Conservation (phyloP, 2,888 invertebrate species). For the Drosophila suboccidentalis region DNA sequence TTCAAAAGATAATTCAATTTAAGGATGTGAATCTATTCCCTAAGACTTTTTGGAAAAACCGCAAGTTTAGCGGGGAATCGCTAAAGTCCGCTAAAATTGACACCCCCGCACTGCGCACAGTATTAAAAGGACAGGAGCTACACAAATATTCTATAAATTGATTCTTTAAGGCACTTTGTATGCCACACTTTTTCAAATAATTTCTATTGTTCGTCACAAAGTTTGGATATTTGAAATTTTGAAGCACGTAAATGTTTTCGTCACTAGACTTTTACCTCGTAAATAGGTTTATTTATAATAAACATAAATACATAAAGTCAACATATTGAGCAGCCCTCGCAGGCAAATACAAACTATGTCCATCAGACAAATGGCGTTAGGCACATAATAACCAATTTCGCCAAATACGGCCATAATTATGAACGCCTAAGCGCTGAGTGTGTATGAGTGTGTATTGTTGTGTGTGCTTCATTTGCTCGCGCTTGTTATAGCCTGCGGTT, state of each 20-base stretch:
- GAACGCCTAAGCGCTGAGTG: conserved; percentile 46
- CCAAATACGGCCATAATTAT: conserved; percentile 82
- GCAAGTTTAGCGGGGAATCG: too few species aligned
- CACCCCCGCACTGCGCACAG: too few species aligned
- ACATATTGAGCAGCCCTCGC: conserved; percentile 25
- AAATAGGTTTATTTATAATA: too few species aligned
- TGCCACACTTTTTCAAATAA: too few species aligned
- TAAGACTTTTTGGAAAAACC: too few species aligned
- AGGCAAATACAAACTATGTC: conserved; percentile 72
- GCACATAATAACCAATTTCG: conserved; percentile 83
- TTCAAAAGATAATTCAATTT: too few species aligned
- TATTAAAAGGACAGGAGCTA: too few species aligned
- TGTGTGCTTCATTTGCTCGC: conserved; percentile 68
- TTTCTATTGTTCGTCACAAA: neutral
- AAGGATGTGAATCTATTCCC: too few species aligned
- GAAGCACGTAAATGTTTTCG: too few species aligned
- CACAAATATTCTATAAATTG: too few species aligned
- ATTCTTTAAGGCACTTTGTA: neutral
- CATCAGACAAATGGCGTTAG: conserved; percentile 81
- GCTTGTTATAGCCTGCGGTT: conserved; percentile 58
- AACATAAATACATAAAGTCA: neutral
- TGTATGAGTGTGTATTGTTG: conserved; percentile 27
- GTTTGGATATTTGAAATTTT: neutral
- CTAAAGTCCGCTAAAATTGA: too few species aligned
- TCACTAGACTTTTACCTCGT: too few species aligned